Evolutionary conservation across 2,888 invertebrate species (phyloP).

Genomic region (Xestoiulus laeticollis): DNA sequence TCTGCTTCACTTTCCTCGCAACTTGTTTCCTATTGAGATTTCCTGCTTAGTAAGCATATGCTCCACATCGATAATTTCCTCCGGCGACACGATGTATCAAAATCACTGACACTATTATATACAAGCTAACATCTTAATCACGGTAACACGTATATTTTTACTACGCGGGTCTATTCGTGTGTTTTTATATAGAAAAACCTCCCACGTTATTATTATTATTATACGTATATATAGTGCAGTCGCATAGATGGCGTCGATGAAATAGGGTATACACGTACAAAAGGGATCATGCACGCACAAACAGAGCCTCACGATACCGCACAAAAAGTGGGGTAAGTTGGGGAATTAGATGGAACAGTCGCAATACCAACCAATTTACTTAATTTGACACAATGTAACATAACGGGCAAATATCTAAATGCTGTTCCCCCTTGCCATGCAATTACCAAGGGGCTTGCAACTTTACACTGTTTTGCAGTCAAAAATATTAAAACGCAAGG

Average conservation of each 20-base stretch:
- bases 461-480: background rate
- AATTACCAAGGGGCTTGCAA: background rate
- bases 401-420: background rate
- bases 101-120: slow-evolving; percentile 37
- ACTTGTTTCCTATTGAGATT: slow-evolving; percentile 37
- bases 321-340: background rate
- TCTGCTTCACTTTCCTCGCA: slow-evolving; percentile 37
- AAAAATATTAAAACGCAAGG: background rate
- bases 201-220: background rate
- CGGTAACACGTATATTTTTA: slow-evolving; percentile 28
- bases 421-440: background rate
- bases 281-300: background rate
- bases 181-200: slow-evolving; percentile 5
- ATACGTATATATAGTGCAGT: no score
- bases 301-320: background rate
- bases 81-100: slow-evolving; percentile 34
- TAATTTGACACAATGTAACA: slow-evolving; percentile 6
- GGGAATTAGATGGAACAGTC: background rate
- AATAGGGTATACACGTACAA: background rate
- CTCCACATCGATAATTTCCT: slow-evolving; percentile 29
- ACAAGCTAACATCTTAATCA: slow-evolving; percentile 34
- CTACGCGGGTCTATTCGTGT: background rate
- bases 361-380: background rate
- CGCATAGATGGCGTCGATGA: background rate
- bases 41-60: slow-evolving; percentile 37